Conservation (phyloP, 92 coral and sea anemone genomes). For the Heteractis magnifica region DNA sequence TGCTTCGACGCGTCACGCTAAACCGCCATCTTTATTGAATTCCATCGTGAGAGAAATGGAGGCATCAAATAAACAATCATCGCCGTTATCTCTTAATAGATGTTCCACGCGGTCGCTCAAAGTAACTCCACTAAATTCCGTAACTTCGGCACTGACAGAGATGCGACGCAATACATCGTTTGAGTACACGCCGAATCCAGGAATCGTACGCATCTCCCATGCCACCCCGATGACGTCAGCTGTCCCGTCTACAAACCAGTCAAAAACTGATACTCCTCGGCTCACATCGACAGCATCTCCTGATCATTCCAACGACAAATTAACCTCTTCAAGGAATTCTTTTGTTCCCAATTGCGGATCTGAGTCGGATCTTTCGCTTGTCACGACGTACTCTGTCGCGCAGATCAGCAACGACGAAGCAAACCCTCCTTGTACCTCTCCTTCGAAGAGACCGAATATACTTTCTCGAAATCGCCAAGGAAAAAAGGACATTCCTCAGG, state of each 20-base stretch:
- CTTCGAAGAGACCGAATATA: constrained; percentile 77
- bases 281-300: constrained; percentile 3
- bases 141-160: neutral
- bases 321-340: constrained; percentile 5
- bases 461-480: constrained; percentile 62
- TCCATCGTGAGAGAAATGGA: neutral
- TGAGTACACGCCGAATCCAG: constrained; percentile 32
- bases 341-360: neutral
- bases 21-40: neutral
- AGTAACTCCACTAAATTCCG: constrained; percentile 25
- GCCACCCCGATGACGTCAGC: constrained; percentile 32
- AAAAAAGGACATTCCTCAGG: constrained; percentile 73
- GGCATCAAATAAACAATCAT: neutral
- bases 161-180: constrained; percentile 15
- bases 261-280: neutral
- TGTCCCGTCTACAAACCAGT: constrained; percentile 5
- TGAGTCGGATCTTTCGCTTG: constrained; percentile 31
- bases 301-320: constrained; percentile 11
- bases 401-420: constrained; percentile 28
- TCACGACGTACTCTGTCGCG: constrained; percentile 55
- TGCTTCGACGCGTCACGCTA: neutral
- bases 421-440: constrained; percentile 37
- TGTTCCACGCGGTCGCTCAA: constrained; percentile 17
- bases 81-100: constrained; percentile 18
- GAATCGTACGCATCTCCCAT: constrained; percentile 25